Conservation (phyloP, 2,888 invertebrate species). For the Lasioglossum pauxillum region DNA sequence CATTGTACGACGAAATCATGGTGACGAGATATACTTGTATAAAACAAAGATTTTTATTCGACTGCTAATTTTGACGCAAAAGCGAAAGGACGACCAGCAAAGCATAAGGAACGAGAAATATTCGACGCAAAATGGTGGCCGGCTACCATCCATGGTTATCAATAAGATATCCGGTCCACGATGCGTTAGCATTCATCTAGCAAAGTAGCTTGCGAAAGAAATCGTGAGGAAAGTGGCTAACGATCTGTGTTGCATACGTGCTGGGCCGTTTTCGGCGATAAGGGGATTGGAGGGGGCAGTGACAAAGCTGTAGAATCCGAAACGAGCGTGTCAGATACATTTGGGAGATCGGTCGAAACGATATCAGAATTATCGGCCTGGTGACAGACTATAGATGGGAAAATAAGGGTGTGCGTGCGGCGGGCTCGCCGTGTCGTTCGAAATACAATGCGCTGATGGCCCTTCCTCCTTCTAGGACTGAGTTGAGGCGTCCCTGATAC, state of each 20-base stretch:
- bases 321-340: conserved; percentile 38
- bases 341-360: conserved; percentile 39
- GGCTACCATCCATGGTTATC: not conserved
- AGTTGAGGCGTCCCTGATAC: conserved; percentile 39
- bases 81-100: not conserved
- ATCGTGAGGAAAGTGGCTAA: not conserved
- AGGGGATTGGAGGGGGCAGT: not conserved
- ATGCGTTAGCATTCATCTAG: conserved; percentile 1
- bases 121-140: not conserved
- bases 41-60: too few relatives aligned
- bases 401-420: conserved; percentile 25
- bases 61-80: not conserved
- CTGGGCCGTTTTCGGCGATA: not conserved
- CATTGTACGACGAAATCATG: too few relatives aligned
- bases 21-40: too few relatives aligned
- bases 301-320: not conserved
- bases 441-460: conserved; percentile 42
- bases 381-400: conserved; percentile 47
- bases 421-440: conserved; percentile 29
- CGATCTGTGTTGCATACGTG: conserved; percentile 1
- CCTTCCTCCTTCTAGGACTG: conserved; percentile 19
- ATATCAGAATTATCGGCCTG: conserved; percentile 33
- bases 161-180: conserved; percentile 5
- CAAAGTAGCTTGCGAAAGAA: conserved; percentile 7
- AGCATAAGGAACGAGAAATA: not conserved